Percentiles rank a stretch among this genome's conserved stretches.
phyloP scores from a whole-genome alignment of 2,888 invertebrate genomes.

The Onthophagus sagittarius region DNA sequence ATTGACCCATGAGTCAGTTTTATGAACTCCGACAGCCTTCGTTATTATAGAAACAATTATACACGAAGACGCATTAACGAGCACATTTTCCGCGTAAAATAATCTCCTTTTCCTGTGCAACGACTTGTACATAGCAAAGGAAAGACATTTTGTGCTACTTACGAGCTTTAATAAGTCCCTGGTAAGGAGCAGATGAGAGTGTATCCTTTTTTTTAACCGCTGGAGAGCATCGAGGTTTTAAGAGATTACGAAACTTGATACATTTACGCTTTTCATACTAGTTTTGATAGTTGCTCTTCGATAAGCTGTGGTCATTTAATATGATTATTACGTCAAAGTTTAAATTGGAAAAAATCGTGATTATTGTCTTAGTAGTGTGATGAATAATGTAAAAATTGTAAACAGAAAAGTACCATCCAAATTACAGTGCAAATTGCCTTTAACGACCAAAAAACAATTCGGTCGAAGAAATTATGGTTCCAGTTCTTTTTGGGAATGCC shows the following conservation, averaged over 20 bases:
- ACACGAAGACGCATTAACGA: slow-evolving; percentile 38
- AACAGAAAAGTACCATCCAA: background rate
- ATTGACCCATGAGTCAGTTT: slow-evolving; percentile 32
- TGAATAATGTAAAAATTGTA: background rate
- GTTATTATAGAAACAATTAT: slow-evolving; percentile 39
- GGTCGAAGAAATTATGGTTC: background rate
- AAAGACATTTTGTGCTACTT: background rate
- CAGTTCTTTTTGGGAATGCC: background rate
- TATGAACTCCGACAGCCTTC: slow-evolving; percentile 35
- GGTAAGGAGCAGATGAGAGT: background rate
- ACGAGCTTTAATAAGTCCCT: background rate
- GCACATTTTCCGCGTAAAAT: slow-evolving; percentile 37
- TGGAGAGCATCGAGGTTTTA: background rate
- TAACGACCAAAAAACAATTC: background rate
- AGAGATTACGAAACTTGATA: background rate
- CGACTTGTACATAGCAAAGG: background rate
- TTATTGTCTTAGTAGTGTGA: too few species aligned
- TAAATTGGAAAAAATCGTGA: too few species aligned
- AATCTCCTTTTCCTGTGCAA: slow-evolving; percentile 37
- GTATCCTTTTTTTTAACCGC: background rate
- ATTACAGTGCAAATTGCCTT: background rate
- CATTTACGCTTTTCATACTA: too few species aligned
- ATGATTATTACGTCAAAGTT: too few species aligned
- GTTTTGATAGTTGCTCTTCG: background rate
- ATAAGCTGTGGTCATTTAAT: too few species aligned